Evolutionary conservation across 2,888 invertebrate genomes (phyloP).

Genomic region (Catonia carolina): DNA sequence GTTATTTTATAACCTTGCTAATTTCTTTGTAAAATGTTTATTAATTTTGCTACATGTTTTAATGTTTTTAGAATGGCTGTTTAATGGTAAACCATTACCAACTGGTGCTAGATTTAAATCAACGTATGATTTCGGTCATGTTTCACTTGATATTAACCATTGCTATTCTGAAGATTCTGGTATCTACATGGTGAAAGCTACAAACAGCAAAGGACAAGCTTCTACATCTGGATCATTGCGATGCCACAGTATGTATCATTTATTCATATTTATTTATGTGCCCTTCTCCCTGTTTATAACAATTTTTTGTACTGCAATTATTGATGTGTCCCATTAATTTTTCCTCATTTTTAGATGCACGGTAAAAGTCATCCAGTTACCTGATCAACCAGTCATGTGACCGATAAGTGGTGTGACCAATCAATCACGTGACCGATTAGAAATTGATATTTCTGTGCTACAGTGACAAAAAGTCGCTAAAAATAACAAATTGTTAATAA

Average conservation of each 20-base stretch:
- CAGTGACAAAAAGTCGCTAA: too few relatives aligned
- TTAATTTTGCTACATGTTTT: not conserved
- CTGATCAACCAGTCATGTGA: too few relatives aligned
- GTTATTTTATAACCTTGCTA: not conserved
- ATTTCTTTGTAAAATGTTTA: not conserved
- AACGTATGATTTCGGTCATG: slow-evolving; percentile 93
- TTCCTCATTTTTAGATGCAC: too few relatives aligned
- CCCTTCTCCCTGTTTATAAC: too few relatives aligned
- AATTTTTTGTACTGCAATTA: too few relatives aligned
- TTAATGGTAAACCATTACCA: slow-evolving; percentile 83
- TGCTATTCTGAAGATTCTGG: slow-evolving; percentile 90
- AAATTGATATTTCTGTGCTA: too few relatives aligned
- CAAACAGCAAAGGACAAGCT: slow-evolving; percentile 82
- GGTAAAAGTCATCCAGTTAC: too few relatives aligned
- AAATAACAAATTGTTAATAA: too few relatives aligned
- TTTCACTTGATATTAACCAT: slow-evolving; percentile 81
- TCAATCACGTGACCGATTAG: too few relatives aligned
- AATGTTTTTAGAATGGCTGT: slow-evolving; percentile 71
- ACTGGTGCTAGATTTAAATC: slow-evolving; percentile 86
- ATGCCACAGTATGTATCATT: slow-evolving; percentile 58
- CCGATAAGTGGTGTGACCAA: too few relatives aligned
- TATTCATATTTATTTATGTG: not conserved
- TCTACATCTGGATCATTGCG: slow-evolving; percentile 83
- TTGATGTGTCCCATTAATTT: too few relatives aligned
- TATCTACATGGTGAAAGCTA: slow-evolving; percentile 83